A percentile compares a stretch with the other conserved stretches of the same genome.
These are phyloP conservation scores for Belonocnema kinseyi DNA, from an alignment of 1,140 invertebrate species.

Conservation along the genomic window DNA sequence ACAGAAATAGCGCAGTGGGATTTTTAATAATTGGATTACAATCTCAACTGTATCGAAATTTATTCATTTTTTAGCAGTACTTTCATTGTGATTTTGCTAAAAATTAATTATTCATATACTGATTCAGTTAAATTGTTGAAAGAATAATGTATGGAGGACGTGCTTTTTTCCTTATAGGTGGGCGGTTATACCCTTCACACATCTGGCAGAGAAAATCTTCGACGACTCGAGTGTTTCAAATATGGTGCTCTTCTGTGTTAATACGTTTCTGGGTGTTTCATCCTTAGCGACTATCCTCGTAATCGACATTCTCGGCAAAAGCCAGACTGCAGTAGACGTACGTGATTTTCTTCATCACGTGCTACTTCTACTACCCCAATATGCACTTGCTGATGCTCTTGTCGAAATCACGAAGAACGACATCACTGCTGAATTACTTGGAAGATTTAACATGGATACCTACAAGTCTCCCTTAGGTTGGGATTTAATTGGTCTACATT, in stretches of 20 bases:
- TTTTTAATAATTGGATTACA: too few species aligned
- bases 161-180: conserved; percentile 64
- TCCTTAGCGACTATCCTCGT: conserved; percentile 79
- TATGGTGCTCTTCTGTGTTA: conserved; percentile 81
- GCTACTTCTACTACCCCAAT: conserved; percentile 80
- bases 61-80: too few species aligned
- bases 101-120: too few species aligned
- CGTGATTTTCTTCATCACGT: conserved; percentile 79
- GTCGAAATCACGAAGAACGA: conserved; percentile 81
- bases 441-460: conserved; percentile 81
- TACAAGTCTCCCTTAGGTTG: conserved; percentile 79
- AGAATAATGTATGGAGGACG: neutral
- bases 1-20: too few species aligned
- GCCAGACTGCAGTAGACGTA: conserved; percentile 75
- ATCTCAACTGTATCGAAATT: too few species aligned
- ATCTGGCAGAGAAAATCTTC: conserved; percentile 80
- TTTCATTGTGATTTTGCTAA: too few species aligned
- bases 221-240: conserved; percentile 80
- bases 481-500: conserved; percentile 77
- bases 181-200: conserved; percentile 74
- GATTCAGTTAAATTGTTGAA: too few species aligned
- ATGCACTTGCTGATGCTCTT: conserved; percentile 79
- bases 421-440: conserved; percentile 76
- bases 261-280: conserved; percentile 78
- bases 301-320: conserved; percentile 80